Evolutionary conservation across 2,113 vertebrate genomes (phyloP).

Genomic region (Albula glossodonta): DNA sequence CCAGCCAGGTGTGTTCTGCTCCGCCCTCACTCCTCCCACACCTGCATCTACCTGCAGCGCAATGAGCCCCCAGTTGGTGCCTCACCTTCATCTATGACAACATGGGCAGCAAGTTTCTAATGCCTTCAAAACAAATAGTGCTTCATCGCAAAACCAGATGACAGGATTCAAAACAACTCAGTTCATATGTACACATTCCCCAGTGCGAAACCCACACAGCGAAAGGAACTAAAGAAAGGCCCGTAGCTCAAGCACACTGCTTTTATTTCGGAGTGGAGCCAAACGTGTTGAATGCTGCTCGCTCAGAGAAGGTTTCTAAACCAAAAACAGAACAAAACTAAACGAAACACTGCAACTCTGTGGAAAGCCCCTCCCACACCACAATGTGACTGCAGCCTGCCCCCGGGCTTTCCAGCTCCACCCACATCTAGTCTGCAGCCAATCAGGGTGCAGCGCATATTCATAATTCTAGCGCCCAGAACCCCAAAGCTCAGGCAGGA

Average conservation of each 20-base stretch:
- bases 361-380: background rate
- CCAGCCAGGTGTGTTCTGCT: no score
- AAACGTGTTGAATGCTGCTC: background rate
- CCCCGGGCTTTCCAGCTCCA: background rate
- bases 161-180: background rate
- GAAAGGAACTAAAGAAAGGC: background rate
- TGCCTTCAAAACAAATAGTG: background rate
- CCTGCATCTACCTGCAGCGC: no score
- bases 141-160: background rate
- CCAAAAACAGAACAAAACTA: constrained; percentile 6
- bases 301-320: background rate
- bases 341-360: background rate
- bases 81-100: no score
- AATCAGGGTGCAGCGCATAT: background rate
- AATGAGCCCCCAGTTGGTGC: no score
- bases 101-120: no score
- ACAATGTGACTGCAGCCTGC: background rate
- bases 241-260: background rate
- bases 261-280: no score
- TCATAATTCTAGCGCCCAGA: no score
- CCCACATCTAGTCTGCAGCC: background rate
- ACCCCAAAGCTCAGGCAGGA: no score
- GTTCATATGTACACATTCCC: constrained; percentile 1
- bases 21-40: no score
- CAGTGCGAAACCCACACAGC: background rate